Percentiles rank a stretch among this genome's conserved stretches.
These are phyloP conservation scores for Lasioglossum oenotherae DNA, from an alignment of 2,888 invertebrate species.

Conservation along the genomic window DNA sequence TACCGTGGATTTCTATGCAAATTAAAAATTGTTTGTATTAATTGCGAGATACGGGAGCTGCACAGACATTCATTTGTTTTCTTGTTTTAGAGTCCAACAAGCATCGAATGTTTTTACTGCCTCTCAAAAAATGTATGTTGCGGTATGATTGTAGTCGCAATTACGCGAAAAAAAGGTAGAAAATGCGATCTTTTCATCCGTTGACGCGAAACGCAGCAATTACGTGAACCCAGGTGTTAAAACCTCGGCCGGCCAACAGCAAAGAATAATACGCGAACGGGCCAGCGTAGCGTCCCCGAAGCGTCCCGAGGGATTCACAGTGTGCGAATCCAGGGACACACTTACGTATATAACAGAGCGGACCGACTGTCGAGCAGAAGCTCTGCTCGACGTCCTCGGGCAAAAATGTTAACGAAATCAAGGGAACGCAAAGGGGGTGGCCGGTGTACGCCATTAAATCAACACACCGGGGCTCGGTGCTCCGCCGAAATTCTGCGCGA, in stretches of 20 bases:
- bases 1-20: neutral
- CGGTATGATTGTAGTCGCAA: neutral
- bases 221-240: neutral
- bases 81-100: no score
- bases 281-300: neutral
- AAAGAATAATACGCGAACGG: neutral
- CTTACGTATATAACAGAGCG: neutral
- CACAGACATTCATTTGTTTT: no score
- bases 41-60: no score
- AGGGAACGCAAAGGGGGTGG: neutral
- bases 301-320: neutral
- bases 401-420: slow-evolving; percentile 19
- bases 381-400: neutral
- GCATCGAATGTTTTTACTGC: no score
- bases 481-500: slow-evolving; percentile 9
- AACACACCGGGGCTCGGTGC: slow-evolving; percentile 5
- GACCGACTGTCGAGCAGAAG: neutral
- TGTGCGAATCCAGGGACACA: neutral
- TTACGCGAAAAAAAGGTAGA: neutral
- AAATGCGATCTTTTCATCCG: neutral
- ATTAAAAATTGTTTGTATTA: neutral
- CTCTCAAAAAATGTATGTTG: neutral
- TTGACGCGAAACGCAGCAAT: neutral
- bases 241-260: neutral
- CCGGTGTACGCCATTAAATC: slow-evolving; percentile 19